Evolutionary conservation across 2,113 vertebrate species (phyloP), one percentile per base, ranked within the genome.

Genomic region (Grantiella picta): DNA sequence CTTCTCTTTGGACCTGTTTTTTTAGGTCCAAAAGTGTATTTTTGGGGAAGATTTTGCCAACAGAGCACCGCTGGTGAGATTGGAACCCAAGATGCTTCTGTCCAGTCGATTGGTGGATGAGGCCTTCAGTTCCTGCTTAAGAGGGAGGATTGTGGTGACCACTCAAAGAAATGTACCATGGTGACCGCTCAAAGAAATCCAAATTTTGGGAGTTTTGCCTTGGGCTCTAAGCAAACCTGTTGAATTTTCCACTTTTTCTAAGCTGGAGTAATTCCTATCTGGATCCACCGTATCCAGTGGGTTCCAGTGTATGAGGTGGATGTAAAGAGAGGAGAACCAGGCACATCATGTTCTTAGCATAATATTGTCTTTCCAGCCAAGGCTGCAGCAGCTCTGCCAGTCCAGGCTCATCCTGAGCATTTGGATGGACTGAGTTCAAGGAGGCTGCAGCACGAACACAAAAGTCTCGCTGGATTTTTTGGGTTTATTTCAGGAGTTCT

Each of bases 401-500:
- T 19, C 47, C 53, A 65, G 36, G 33, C 28, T 88, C 64, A 66
- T 71, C 69, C 40, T 79, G 82, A 88, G 57, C 1, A 0, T 9
- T 33, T 63, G 64, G 22, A 70, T 54, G 45, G 49, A 52, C 33
- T 15, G 59, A 71, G 44, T 91, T 94, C 77, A 64, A 82, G 76
- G 61, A 89, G 44, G 45, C 64, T 75, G 49, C 2, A 1, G 49
- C 82, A 54, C 44, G 72, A 95, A 86, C 31, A 5, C 42, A 5
- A 7, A 68, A 29, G 24, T 44, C 71, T 91, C 18, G 0, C 54
- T 61, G 77, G 69, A 94, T 42, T 65, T 93, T 82, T 82, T 68
- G 61, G 72, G 90, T 90, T 91, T 95, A 95, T 97, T 97, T 97
- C 90, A 86, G 79, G 93, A 95, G 81, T 86, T 89, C 79, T 97